Evolutionary conservation across 2,797 vertebrate genomes (phyloP).

Genomic region (Rhinoraja longicauda): DNA sequence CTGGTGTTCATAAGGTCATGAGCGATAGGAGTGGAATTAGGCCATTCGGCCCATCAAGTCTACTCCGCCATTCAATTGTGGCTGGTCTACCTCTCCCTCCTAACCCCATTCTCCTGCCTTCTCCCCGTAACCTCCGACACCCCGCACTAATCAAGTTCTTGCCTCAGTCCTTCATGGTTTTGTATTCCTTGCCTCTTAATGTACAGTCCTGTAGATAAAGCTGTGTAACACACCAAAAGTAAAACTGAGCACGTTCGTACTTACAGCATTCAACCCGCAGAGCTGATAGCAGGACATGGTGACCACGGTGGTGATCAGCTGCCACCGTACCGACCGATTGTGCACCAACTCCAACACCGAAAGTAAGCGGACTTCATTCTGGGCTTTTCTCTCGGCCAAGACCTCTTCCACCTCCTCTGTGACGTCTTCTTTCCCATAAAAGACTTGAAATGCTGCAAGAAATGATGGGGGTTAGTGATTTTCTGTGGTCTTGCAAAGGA

Average conservation of each 20-base stretch:
- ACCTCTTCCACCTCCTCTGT: conserved; percentile 76
- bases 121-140: too few species aligned
- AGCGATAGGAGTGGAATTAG: too few species aligned
- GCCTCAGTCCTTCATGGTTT: not conserved
- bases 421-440: conserved; percentile 78
- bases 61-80: too few species aligned
- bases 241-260: conserved; percentile 43
- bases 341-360: conserved; percentile 67
- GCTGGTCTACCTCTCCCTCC: too few species aligned
- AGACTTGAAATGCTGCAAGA: conserved; percentile 73
- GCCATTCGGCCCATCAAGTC: too few species aligned
- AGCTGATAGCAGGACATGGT: conserved; percentile 91
- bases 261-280: conserved; percentile 86
- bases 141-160: too few species aligned
- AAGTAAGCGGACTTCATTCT: conserved; percentile 58
- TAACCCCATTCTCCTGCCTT: too few species aligned
- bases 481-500: not conserved
- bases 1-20: too few species aligned
- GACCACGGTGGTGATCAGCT: conserved; percentile 72
- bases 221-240: not conserved
- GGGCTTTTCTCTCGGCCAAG: conserved; percentile 63
- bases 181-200: not conserved
- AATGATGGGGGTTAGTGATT: conserved; percentile 9
- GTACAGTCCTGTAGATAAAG: not conserved
- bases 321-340: conserved; percentile 65